Percentiles rank a stretch among this genome's conserved stretches.
Evolutionary conservation across 2,113 vertebrate species (phyloP).

Genomic region (Kryptolebias marmoratus): DNA sequence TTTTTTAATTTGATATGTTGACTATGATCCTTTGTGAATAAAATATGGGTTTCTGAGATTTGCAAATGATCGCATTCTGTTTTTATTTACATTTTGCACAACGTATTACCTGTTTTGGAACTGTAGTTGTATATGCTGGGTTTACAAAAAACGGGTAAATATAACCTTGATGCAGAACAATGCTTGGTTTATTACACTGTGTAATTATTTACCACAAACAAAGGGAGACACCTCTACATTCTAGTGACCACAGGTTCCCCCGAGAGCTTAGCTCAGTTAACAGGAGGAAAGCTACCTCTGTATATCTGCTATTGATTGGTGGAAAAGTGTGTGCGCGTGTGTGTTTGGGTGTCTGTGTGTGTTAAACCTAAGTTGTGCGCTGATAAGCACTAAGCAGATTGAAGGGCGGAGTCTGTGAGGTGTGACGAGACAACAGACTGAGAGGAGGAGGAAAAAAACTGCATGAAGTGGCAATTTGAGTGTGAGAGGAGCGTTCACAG

Average conservation of each 20-base stretch:
- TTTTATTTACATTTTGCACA: too few relatives aligned
- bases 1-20: too few relatives aligned
- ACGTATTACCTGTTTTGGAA: too few relatives aligned
- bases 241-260: constrained; percentile 23
- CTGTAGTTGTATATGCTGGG: too few relatives aligned
- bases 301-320: constrained; percentile 67
- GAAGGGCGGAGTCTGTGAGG: constrained; percentile 50
- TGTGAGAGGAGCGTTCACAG: constrained; percentile 3
- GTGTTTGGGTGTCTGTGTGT: constrained; percentile 20
- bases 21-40: too few relatives aligned
- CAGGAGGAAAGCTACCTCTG: constrained; percentile 59
- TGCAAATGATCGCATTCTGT: too few relatives aligned
- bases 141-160: neutral
- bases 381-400: constrained; percentile 68
- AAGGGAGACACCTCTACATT: constrained; percentile 15
- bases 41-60: too few relatives aligned
- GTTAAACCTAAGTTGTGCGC: constrained; percentile 54
- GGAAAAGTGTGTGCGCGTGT: constrained; percentile 47
- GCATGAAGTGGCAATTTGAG: constrained; percentile 23
- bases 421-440: constrained; percentile 54
- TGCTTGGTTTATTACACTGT: neutral
- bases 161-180: neutral
- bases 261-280: constrained; percentile 61
- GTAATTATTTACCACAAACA: neutral
- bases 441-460: constrained; percentile 19